Base-by-base conservation (phyloP, 1,140 invertebrate genomes). In the Drosophila nikananu region DNA sequence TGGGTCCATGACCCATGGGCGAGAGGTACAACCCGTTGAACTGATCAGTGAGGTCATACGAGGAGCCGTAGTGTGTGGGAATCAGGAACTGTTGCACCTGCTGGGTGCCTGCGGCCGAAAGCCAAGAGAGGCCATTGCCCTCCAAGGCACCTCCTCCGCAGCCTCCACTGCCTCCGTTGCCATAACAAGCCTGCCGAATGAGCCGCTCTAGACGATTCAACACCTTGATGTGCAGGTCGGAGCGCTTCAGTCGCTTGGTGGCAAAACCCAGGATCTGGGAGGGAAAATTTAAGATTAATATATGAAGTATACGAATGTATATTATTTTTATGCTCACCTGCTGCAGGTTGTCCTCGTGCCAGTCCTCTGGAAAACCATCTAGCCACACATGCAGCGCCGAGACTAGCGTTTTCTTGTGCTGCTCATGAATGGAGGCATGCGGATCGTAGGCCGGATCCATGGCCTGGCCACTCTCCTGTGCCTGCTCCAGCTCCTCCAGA, bases 301-400 rank as follows among this genome's bases (percentile, higher is more conserved):
- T 6, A 5, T 15, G 12, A 13, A 5, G 5, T 3, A 15, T 3
- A 23, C n/a, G 15, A 13, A 13, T 19, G 0, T 7, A 2, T 7
- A 5, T 19, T 10, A 1, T 15, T 9, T n/a, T 17, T 1, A 15
- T 21, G 5, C 21, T 2, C 13, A 71, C 67, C 67, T 71, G 95
- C 52, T 95, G 94, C 66, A 99, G 95, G 44, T 98, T 97, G n/a
- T 96, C 95, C 78, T 98, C 96, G 55, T 96, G 96, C 95, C 99
- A 99, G 93, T 99, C 99, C 93, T 99, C 98, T 44, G 98, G 97
- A 93, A 99, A 99, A 49, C 97, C 97, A 93, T 99, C 98, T 79
- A 99, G 93, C 99, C 99, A 99, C 9, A 99, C 98, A 91, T 98
- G 97, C 63, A 99, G 94, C 66, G 98, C 96, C 70, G 96, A 96